Base-by-base conservation (phyloP, 1,140 invertebrate genomes). In the Eufriesea mexicana region DNA sequence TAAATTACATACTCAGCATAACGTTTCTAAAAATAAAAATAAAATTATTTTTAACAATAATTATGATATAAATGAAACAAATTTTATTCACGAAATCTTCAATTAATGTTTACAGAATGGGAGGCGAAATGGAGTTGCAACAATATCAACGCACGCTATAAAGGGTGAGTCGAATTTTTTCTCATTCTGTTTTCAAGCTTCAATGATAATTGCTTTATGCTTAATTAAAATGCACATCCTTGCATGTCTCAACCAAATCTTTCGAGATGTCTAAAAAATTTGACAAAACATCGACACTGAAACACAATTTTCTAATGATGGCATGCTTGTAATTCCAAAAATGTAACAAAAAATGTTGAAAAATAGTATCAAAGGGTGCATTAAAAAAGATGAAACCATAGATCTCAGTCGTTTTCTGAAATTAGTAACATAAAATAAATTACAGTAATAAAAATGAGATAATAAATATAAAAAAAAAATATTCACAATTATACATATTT, bases 91-190 rank as follows among this genome's bases (percentile, higher is more conserved):
- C 49, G 18, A 62, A 5, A 25, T 54, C 7, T 23, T 25, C 5
- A n/a, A 42, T 25, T 49, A 0, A 57, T 35, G 2, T 20, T 8
- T 51, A 23, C 61, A 66, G 74, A 5, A 20, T 7, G 5, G 28
- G 18, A 9, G 47, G 14, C 6, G 16, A 45, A 16, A 62, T 2
- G 16, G 54, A 12, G 28, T 45, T 51, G 5, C 14, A 64, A 5
- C 35, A 51, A 16, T 42, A 72, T 55, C 42, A 47, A 74, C 42
- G 49, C 14, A 66, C 28, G 61, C 49, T 55, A 18, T 12, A n/a
- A 42, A 35, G 14, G 35, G 62, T 67, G 61, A 77, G 75, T 67
- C 75, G 20, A 67, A 25, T n/a, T 61, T 47, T n/a, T 20, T 28
- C 12, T 51, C 25, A 18, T 2, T 23, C 20, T 72, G 66, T 42